Percentiles rank a stretch among this genome's conserved stretches.
Conservation (phyloP, 2,888 invertebrate genomes). For the Ormyrus rosae region DNA sequence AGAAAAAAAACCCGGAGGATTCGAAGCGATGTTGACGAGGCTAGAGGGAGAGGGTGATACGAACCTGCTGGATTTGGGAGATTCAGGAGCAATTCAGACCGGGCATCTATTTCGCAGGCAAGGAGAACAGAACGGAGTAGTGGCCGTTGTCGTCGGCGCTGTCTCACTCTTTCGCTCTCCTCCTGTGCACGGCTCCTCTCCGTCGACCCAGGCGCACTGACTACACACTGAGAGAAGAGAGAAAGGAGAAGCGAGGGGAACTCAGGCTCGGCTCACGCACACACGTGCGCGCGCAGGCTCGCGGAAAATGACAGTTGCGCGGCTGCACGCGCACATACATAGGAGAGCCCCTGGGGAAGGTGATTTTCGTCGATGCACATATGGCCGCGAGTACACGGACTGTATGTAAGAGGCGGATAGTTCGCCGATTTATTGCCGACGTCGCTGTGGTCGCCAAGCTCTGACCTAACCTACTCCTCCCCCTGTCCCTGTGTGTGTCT, state of each 20-base stretch:
- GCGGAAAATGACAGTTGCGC: conserved; percentile 47
- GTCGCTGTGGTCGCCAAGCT: conserved; percentile 24
- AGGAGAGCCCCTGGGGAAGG: not conserved
- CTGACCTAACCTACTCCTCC: conserved; percentile 18
- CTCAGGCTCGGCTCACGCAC: not conserved
- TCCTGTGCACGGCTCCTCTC: not conserved
- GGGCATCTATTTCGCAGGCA: conserved; percentile 11
- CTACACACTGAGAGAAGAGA: not conserved
- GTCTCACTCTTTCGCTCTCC: conserved; percentile 1
- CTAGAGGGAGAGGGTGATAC: conserved; percentile 22
- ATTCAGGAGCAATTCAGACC: conserved; percentile 3
- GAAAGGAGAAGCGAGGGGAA: conserved; percentile 24
- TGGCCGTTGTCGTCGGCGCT: not conserved
- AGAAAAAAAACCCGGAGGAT: not conserved
- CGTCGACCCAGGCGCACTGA: conserved; percentile 1
- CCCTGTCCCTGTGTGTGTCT: not conserved
- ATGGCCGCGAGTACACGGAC: conserved; percentile 10
- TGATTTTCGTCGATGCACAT: conserved; percentile 5
- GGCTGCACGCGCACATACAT: not conserved
- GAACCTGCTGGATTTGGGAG: conserved; percentile 18
- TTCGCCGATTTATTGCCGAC: not conserved
- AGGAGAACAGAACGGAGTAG: too few species aligned
- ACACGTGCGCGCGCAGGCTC: conserved; percentile 8
- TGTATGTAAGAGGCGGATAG: not conserved
- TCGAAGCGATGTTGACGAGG: not conserved